A percentile compares a stretch with the other conserved stretches of the same genome.
Conservation (phyloP, 2,888 invertebrate genomes). For the Rhorus exstirpatorius region DNA sequence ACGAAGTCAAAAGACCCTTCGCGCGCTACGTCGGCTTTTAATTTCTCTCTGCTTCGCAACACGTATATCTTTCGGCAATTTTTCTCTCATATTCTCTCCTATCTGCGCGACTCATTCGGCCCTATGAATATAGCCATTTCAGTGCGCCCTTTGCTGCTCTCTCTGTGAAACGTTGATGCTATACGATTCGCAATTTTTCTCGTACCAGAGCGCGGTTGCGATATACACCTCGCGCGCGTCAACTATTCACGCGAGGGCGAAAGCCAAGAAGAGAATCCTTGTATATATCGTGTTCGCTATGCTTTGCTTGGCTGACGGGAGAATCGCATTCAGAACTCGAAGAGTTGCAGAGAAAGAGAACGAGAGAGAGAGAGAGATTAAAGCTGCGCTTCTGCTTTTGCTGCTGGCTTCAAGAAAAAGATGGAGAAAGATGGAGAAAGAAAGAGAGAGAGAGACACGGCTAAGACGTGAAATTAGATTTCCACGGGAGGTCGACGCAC, state of each 20-base stretch:
- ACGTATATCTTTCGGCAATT: background rate
- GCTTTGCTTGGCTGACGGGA: slow-evolving; percentile 12
- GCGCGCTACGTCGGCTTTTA: slow-evolving; percentile 25
- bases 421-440: slow-evolving; percentile 37
- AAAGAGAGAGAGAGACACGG: slow-evolving; percentile 56
- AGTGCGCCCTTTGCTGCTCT: background rate
- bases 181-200: slow-evolving; percentile 31
- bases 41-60: slow-evolving; percentile 43
- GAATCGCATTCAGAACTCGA: slow-evolving; percentile 11
- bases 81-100: slow-evolving; percentile 11
- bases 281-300: slow-evolving; percentile 26
- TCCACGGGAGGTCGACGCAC: slow-evolving; percentile 73
- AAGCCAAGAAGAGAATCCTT: slow-evolving; percentile 22
- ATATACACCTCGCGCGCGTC: background rate
- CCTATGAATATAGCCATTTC: slow-evolving; percentile 28
- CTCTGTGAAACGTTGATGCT: no score
- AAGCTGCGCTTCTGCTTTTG: slow-evolving; percentile 30
- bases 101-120: background rate
- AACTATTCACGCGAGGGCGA: background rate
- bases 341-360: background rate
- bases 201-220: background rate
- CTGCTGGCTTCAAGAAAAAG: slow-evolving; percentile 35
- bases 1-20: slow-evolving; percentile 1
- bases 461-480: slow-evolving; percentile 76
- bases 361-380: slow-evolving; percentile 32